A percentile compares a stretch with the other conserved stretches of the same genome.
These are phyloP conservation scores for Apodemia hepburni DNA, from an alignment of 2,888 invertebrate genomes.

Conservation along the genomic window DNA sequence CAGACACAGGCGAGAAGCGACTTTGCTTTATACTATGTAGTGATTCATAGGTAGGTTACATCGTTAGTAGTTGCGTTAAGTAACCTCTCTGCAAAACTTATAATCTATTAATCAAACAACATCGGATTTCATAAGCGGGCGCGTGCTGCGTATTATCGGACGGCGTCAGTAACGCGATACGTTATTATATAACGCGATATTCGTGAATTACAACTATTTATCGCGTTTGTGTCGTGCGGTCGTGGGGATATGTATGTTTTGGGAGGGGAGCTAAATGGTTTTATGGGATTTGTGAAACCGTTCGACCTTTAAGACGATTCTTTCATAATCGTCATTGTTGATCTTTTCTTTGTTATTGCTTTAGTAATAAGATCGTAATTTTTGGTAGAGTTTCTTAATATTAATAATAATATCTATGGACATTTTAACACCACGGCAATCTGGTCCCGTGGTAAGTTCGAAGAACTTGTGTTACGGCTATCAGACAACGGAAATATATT, in stretches of 20 bases:
- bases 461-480: too few relatives aligned
- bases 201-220: conserved; percentile 75
- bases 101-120: conserved; percentile 40
- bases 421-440: too few relatives aligned
- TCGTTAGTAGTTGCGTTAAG: background rate
- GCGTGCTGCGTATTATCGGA: conserved; percentile 72
- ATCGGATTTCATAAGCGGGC: conserved; percentile 67
- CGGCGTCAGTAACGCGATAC: conserved; percentile 53
- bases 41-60: too few relatives aligned
- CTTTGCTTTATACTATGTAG: too few relatives aligned
- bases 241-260: conserved; percentile 51
- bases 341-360: conserved; percentile 4
- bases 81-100: conserved; percentile 32
- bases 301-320: conserved; percentile 20
- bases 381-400: background rate
- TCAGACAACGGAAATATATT: too few relatives aligned
- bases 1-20: too few relatives aligned
- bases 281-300: conserved; percentile 54
- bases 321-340: conserved; percentile 19
- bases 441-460: too few relatives aligned
- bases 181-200: conserved; percentile 37
- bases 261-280: conserved; percentile 38
- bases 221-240: conserved; percentile 48
- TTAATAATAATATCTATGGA: too few relatives aligned
- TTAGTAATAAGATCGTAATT: background rate